These are phyloP conservation scores for Brienomyrus brachyistius DNA, from an alignment of 2,113 vertebrate species.

Conservation along the genomic window DNA sequence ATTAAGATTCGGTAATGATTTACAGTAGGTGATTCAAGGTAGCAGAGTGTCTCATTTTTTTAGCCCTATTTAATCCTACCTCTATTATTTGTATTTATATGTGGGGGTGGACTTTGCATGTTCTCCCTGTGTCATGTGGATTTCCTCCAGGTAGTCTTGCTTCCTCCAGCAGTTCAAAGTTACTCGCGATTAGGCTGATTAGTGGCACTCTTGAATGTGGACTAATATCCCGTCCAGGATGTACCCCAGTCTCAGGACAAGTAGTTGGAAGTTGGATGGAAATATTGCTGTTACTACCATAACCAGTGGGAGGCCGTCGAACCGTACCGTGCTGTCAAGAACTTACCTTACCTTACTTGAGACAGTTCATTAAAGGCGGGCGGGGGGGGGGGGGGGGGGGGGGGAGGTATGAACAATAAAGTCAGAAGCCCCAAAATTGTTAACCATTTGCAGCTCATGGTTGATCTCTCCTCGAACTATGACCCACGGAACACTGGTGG, in stretches of 20 bases:
- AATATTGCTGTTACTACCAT: background rate
- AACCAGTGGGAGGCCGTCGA: background rate
- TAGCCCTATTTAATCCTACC: background rate
- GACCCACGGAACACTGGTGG: background rate
- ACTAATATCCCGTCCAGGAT: background rate
- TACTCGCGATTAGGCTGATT: background rate
- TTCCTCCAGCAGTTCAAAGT: background rate
- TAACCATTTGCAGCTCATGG: background rate
- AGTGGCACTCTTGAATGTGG: background rate
- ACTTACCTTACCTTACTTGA: background rate
- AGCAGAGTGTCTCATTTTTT: background rate
- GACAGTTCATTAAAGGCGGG: too few species aligned
- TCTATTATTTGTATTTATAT: background rate
- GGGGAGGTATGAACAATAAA: background rate
- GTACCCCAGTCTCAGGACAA: background rate
- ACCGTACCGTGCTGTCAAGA: background rate
- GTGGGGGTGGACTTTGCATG: background rate
- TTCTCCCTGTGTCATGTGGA: background rate
- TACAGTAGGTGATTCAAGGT: background rate
- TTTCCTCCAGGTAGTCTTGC: background rate
- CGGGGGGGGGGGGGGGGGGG: too few species aligned
- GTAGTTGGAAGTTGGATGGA: background rate
- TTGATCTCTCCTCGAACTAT: background rate
- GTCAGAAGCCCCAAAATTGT: background rate
- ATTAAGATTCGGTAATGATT: background rate